Evolutionary conservation across 1,140 invertebrate genomes (phyloP).

Genomic region (Drosophila kanapiae): DNA sequence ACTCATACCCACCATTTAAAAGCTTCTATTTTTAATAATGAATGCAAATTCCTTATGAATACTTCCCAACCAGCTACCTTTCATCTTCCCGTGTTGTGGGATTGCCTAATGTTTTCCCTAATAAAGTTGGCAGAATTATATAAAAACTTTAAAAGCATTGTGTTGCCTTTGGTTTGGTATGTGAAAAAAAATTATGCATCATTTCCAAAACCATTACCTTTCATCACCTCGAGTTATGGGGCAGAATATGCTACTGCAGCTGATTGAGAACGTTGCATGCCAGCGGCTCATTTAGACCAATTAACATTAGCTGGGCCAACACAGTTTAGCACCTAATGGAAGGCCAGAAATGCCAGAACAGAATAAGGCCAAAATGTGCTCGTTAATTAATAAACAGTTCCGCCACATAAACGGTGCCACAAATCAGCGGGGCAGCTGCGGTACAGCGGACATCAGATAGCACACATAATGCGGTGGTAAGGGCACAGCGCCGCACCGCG

Average conservation of each 20-base stretch:
- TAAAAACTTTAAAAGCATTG: constrained; percentile 7
- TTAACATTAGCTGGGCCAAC: constrained; percentile 43
- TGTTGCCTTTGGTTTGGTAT: neutral
- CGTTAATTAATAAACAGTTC: constrained; percentile 69
- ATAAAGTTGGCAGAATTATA: neutral
- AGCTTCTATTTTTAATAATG: neutral
- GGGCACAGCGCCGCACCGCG: constrained; percentile 8
- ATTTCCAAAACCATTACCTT: constrained; percentile 18
- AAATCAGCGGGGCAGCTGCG: constrained; percentile 50
- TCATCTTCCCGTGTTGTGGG: neutral
- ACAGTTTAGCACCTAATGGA: constrained; percentile 68
- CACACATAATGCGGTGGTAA: neutral
- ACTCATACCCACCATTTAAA: neutral
- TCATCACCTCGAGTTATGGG: constrained; percentile 17
- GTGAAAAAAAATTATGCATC: constrained; percentile 13
- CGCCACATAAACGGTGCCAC: constrained; percentile 59
- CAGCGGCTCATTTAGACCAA: constrained; percentile 39
- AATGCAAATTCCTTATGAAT: constrained; percentile 3
- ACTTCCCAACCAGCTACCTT: neutral
- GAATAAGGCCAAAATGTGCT: constrained; percentile 38
- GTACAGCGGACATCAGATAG: constrained; percentile 10
- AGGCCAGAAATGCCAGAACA: constrained; percentile 25
- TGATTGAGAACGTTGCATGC: constrained; percentile 57
- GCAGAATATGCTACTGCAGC: constrained; percentile 3
- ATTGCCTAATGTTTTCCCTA: constrained; percentile 5